Conservation (phyloP, 2,888 invertebrate species). For the Epiperipatus broadwayi region DNA sequence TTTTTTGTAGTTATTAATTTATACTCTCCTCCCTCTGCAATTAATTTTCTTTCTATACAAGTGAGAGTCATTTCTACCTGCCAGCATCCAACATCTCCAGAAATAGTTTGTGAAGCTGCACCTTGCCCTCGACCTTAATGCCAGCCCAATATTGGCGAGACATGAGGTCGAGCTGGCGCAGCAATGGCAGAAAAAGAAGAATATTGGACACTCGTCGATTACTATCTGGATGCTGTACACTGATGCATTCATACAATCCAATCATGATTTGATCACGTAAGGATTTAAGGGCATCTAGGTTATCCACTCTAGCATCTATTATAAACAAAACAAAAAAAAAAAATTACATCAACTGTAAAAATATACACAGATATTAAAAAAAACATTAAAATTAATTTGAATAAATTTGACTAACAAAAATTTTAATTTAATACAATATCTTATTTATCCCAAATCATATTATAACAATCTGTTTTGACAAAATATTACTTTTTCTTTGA, state of each 20-base stretch:
- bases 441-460: too few species aligned
- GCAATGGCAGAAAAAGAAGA: slow-evolving; percentile 24
- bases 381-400: too few species aligned
- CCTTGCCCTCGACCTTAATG: slow-evolving; percentile 26
- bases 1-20: too few species aligned
- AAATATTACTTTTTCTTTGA: too few species aligned
- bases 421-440: too few species aligned
- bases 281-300: slow-evolving; percentile 23
- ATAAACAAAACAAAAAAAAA: too few species aligned
- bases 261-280: slow-evolving; percentile 27
- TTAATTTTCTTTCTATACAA: too few species aligned
- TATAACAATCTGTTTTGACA: too few species aligned
- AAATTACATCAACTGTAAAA: not conserved
- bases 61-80: too few species aligned
- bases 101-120: slow-evolving; percentile 29
- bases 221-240: slow-evolving; percentile 20
- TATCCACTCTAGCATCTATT: slow-evolving; percentile 25
- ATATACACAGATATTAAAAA: too few species aligned
- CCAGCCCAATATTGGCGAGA: slow-evolving; percentile 28
- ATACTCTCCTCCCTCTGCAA: too few species aligned
- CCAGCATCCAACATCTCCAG: slow-evolving; percentile 27
- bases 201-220: slow-evolving; percentile 24
- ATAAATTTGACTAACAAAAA: too few species aligned
- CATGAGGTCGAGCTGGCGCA: slow-evolving; percentile 26
- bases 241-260: slow-evolving; percentile 25